phyloP scores from a whole-genome alignment of 2,113 vertebrate species.

The Gadus macrocephalus region DNA sequence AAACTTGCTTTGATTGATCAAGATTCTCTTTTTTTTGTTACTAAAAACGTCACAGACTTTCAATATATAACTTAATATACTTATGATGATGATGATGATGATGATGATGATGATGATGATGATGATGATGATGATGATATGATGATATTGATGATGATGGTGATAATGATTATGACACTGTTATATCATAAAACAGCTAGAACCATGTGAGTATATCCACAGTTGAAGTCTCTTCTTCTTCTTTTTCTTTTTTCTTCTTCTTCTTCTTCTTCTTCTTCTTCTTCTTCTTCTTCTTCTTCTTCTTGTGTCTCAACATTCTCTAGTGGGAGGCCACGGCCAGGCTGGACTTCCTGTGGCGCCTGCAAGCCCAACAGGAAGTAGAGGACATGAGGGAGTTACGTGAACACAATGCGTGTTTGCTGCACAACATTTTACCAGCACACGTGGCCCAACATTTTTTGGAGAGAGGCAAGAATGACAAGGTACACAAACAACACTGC shows the following conservation, averaged over 20 bases:
- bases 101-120: too few species aligned
- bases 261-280: too few species aligned
- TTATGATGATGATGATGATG: too few species aligned
- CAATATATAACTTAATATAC: too few species aligned
- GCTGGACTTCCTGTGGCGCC: slow-evolving; percentile 93
- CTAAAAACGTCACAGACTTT: too few species aligned
- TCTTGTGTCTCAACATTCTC: not conserved
- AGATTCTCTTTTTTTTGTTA: too few species aligned
- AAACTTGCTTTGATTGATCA: too few species aligned
- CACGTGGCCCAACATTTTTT: slow-evolving; percentile 91
- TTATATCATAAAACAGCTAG: not conserved
- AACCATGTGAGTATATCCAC: not conserved
- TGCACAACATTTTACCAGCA: slow-evolving; percentile 90
- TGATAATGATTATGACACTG: not conserved
- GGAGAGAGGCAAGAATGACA: slow-evolving; percentile 87
- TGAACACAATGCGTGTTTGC: slow-evolving; percentile 92
- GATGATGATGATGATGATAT: too few species aligned
- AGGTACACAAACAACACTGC: slow-evolving; percentile 66
- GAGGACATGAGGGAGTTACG: slow-evolving; percentile 93
- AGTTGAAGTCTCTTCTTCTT: not conserved
- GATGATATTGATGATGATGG: not conserved
- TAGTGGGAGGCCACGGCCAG: slow-evolving; percentile 94
- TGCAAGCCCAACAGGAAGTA: slow-evolving; percentile 95
- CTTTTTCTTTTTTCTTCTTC: not conserved
- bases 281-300: not conserved